phyloP scores from a whole-genome alignment of 2,797 vertebrate genomes.

The Coregonus suidteri region DNA sequence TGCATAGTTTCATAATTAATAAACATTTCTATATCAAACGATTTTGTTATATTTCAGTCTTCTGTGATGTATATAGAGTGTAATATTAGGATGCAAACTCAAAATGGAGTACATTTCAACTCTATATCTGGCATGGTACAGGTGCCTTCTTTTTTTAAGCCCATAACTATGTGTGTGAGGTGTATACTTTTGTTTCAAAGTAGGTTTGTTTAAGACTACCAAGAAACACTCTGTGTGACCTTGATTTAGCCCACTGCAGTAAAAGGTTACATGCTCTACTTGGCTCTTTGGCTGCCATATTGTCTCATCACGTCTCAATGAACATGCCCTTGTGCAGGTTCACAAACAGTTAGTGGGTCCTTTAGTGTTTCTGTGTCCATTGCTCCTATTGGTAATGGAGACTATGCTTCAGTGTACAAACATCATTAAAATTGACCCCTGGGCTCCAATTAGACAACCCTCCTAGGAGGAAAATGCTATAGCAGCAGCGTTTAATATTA shows the following conservation, averaged over 20 bases:
- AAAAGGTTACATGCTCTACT: neutral
- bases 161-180: too few relatives aligned
- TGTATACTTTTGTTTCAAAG: too few relatives aligned
- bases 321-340: neutral
- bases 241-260: neutral
- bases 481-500: neutral
- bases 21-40: too few relatives aligned
- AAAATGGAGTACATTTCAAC: too few relatives aligned
- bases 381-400: slow-evolving; percentile 22
- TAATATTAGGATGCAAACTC: too few relatives aligned
- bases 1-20: too few relatives aligned
- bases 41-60: too few relatives aligned
- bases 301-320: neutral
- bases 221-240: neutral
- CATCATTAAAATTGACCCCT: slow-evolving; percentile 37
- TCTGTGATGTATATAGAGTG: too few relatives aligned
- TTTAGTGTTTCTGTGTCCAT: neutral
- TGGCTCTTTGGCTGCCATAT: neutral
- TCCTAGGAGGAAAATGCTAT: neutral
- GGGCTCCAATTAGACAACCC: slow-evolving; percentile 23
- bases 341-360: neutral
- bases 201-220: too few relatives aligned
- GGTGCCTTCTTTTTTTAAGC: too few relatives aligned
- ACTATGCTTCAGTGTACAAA: slow-evolving; percentile 26
- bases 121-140: too few relatives aligned